Conservation (phyloP, 2,797 vertebrate genomes). For the Bryconaethiops microstoma region DNA sequence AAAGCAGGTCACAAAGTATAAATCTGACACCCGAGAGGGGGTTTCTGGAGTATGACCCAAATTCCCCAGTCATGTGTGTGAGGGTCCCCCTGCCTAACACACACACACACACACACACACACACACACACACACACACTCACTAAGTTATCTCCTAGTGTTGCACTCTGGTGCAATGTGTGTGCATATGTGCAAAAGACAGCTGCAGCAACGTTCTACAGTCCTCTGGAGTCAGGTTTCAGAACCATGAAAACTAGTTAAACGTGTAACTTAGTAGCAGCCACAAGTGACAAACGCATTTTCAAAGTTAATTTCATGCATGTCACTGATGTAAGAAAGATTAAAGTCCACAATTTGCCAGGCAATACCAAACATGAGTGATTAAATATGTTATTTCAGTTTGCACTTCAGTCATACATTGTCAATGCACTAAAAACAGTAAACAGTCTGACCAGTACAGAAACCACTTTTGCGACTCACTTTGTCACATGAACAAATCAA, state of each 20-base stretch:
- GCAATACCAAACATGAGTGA: not conserved
- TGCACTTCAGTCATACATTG: not conserved
- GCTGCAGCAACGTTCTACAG: conserved; percentile 32
- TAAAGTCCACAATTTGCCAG: not conserved
- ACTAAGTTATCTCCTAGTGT: not conserved
- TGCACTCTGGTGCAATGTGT: not conserved
- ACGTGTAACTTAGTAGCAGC: not conserved
- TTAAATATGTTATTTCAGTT: not conserved
- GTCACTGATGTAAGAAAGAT: not conserved
- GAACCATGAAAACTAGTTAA: not conserved
- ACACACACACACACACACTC: too few species aligned
- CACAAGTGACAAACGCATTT: not conserved
- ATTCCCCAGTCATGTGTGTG: conserved; percentile 34
- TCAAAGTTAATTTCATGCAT: not conserved
- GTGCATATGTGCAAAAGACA: conserved; percentile 16
- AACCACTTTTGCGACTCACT: too few species aligned
- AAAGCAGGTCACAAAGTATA: conserved; percentile 32
- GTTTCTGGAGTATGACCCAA: conserved; percentile 52
- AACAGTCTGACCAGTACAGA: not conserved
- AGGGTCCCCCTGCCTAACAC: conserved; percentile 3
- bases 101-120: too few species aligned
- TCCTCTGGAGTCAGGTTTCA: conserved; percentile 32
- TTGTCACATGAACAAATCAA: not conserved
- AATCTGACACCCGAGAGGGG: conserved; percentile 26
- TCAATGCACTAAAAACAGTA: not conserved